These are phyloP conservation scores for cat (Felis catus) DNA, from an alignment of 2,113 vertebrate genomes.

Conservation along the genomic window DNA sequence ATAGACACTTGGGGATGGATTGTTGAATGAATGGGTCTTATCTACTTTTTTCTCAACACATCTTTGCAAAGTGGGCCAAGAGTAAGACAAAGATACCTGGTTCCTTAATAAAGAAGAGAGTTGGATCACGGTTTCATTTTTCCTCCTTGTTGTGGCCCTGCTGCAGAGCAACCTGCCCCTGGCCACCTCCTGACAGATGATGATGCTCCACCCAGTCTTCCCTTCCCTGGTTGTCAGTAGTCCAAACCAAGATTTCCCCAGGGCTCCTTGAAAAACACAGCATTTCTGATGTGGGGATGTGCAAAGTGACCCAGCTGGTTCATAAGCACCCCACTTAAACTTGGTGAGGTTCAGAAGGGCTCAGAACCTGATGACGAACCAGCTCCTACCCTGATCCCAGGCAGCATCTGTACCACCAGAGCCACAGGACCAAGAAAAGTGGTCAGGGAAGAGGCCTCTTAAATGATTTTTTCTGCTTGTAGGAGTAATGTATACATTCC, in stretches of 20 bases:
- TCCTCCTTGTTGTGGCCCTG: background rate
- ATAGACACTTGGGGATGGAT: background rate
- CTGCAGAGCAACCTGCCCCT: background rate
- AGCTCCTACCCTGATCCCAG: rapidly evolving
- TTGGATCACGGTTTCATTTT: background rate
- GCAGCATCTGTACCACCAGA: background rate
- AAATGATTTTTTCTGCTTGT: background rate
- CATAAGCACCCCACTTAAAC: background rate
- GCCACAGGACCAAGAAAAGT: background rate
- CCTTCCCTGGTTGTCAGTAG: background rate
- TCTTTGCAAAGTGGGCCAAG: background rate
- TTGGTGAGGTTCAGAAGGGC: background rate
- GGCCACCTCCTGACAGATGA: background rate
- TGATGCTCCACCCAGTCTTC: background rate
- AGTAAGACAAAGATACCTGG: background rate
- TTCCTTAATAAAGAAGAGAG: background rate
- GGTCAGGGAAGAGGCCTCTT: background rate
- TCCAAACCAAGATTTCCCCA: background rate
- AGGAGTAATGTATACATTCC: background rate
- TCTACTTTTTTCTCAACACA: background rate
- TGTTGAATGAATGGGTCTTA: background rate
- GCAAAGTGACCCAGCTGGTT: background rate
- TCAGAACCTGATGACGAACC: background rate
- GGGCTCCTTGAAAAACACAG: background rate
- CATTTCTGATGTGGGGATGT: background rate